Evolutionary conservation across 64 coral and sea anemone species (phyloP).

Genomic region (Dendrophyllia cribrosa): DNA sequence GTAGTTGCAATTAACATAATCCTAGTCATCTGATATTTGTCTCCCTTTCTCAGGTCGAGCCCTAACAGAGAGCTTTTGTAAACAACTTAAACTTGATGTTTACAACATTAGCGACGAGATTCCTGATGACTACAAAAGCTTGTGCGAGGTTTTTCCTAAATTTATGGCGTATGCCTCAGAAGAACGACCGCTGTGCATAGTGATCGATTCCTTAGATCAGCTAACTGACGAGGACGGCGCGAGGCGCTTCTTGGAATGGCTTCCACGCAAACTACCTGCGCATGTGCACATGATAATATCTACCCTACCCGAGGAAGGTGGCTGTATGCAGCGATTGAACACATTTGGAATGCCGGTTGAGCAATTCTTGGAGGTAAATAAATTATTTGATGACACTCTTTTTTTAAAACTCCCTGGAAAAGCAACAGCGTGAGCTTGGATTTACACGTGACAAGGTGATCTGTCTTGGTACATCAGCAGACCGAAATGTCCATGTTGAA

Average conservation of each 20-base stretch:
- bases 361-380: slow-evolving; percentile 52
- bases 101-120: slow-evolving; percentile 45
- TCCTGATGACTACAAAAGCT: slow-evolving; percentile 46
- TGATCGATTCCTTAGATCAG: slow-evolving; percentile 74
- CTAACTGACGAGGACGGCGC: slow-evolving; percentile 61
- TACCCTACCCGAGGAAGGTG: slow-evolving; percentile 54
- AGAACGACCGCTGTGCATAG: slow-evolving; percentile 49
- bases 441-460: no score
- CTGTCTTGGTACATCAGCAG: no score
- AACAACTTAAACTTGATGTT: slow-evolving; percentile 58
- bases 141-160: slow-evolving; percentile 57
- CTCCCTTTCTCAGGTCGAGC: slow-evolving; percentile 8
- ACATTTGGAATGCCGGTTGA: slow-evolving; percentile 47
- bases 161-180: slow-evolving; percentile 40
- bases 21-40: no score
- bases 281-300: slow-evolving; percentile 65
- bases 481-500: no score
- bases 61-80: slow-evolving; percentile 49
- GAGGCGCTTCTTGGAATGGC: slow-evolving; percentile 70
- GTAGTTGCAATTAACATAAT: no score
- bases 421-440: no score
- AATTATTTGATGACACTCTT: not conserved
- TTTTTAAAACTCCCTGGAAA: no score
- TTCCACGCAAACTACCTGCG: slow-evolving; percentile 49
- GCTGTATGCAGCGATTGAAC: slow-evolving; percentile 42